Evolutionary conservation across 2,888 invertebrate genomes (phyloP), one percentile per base, ranked within the genome.

Genomic region (Pachymerium ferrugineum): DNA sequence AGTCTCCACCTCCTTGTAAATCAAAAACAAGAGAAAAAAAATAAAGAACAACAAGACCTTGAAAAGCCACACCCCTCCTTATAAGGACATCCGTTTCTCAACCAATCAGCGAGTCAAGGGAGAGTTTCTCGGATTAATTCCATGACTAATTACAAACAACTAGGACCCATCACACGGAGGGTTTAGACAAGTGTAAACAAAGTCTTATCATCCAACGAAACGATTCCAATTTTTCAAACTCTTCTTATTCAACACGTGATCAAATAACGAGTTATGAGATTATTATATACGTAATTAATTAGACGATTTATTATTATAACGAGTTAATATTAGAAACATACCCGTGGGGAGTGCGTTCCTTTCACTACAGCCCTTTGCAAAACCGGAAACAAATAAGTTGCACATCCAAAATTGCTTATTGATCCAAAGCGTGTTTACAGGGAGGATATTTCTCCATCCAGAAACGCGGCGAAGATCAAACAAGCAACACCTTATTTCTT

Each of bases 361-460:
- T n/a, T n/a, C n/a, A n/a, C n/a, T n/a, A n/a, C n/a, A n/a, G n/a
- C n/a, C n/a, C n/a, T n/a, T n/a, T n/a, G n/a, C n/a, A n/a, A n/a
- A n/a, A n/a, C n/a, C n/a, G n/a, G n/a, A n/a, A n/a, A 19, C 22
- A 54, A 54, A 54, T 28, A 25, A 62, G 62, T 62, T 25, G 62
- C 19, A 47, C 47, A 19, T 5, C 12, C 62, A 25, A 62, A 19
- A 62, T 62, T 62, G 62, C 62, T 62, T 62, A 62, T 62, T 62
- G 62, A 62, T 62, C 62, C 28, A 62, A 28, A 62, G 25, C 25
- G 28, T 62, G 62, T 62, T 62, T 62, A 62, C 62, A 14, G 62
- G 25, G 28, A 25, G 28, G 25, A 62, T 62, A 62, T 62, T 62
- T 28, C 12, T 28, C 25, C 12, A 62, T 62, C 25, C 62, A 28